Percentiles rank a stretch among this genome's conserved stretches.
phyloP scores from a whole-genome alignment of 2,797 vertebrate species.

The Molossus alvarezi region DNA sequence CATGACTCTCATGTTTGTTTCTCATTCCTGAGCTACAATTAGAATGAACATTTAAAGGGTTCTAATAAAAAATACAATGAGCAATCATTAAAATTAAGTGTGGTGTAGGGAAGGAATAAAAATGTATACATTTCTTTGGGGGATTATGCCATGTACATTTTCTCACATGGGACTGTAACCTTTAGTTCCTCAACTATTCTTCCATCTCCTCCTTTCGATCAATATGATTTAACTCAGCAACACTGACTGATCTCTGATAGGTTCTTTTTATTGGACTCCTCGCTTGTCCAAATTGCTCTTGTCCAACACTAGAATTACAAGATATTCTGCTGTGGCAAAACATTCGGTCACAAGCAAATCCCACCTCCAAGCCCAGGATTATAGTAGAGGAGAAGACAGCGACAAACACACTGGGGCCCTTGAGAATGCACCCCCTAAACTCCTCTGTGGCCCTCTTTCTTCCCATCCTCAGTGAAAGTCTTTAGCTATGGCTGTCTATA shows the following conservation, averaged over 20 bases:
- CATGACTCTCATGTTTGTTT: neutral
- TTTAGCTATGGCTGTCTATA: neutral
- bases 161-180: neutral
- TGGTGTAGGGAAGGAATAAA: neutral
- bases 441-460: neutral
- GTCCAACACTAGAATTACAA: neutral
- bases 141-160: neutral
- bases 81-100: neutral
- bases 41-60: neutral
- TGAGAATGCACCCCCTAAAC: neutral
- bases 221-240: neutral
- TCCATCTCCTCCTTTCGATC: neutral
- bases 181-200: neutral
- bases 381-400: neutral
- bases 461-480: neutral
- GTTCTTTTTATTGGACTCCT: conserved; percentile 9
- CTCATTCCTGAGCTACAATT: neutral
- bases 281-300: neutral
- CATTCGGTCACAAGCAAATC: neutral
- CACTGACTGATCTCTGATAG: neutral
- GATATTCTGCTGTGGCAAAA: neutral
- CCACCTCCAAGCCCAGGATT: neutral
- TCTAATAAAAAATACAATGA: neutral
- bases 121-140: neutral
- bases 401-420: neutral